These are phyloP conservation scores for Pelosia muscerda DNA, from an alignment of 2,888 invertebrate genomes.

Conservation along the genomic window DNA sequence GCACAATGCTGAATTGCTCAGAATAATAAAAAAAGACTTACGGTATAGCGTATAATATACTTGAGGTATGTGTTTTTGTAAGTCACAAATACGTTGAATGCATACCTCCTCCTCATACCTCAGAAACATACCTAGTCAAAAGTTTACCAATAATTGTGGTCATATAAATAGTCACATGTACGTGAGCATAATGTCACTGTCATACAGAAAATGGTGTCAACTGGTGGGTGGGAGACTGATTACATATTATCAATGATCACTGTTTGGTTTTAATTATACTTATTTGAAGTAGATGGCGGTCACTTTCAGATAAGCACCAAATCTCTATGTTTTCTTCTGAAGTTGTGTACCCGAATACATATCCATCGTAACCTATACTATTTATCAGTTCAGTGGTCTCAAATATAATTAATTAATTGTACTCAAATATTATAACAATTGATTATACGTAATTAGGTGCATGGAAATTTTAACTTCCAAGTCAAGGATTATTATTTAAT, in stretches of 20 bases:
- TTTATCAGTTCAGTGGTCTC: background rate
- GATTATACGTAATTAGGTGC: background rate
- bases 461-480: background rate
- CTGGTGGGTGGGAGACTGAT: too few species aligned
- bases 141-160: background rate
- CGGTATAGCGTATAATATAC: background rate
- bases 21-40: background rate
- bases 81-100: background rate
- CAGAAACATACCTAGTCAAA: background rate
- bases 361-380: background rate
- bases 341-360: background rate
- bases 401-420: background rate
- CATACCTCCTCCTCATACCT: too few species aligned
- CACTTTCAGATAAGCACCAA: background rate
- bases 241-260: too few species aligned
- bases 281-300: background rate
- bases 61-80: background rate
- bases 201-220: background rate
- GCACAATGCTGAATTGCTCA: constrained; percentile 4
- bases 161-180: too few species aligned
- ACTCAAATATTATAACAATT: background rate
- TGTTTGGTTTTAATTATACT: too few species aligned
- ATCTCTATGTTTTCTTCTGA: background rate
- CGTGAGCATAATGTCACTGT: background rate
- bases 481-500: background rate